Conservation (phyloP, 2,113 vertebrate species). For the Aldabrachelys gigantea region DNA sequence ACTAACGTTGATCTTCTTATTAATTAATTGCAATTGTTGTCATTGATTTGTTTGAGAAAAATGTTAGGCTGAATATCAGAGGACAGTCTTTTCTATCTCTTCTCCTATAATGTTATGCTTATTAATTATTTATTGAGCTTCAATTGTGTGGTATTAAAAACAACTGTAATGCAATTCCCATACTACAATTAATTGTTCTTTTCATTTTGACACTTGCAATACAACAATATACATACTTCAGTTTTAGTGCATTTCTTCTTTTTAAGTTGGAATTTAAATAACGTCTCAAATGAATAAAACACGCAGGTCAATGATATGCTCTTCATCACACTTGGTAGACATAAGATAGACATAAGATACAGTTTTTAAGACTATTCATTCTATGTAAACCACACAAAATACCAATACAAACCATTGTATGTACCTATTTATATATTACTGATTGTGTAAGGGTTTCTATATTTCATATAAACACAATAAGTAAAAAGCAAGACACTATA, state of each 20-base stretch:
- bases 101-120: not conserved
- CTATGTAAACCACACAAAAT: not conserved
- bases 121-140: slow-evolving; percentile 33
- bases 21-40: slow-evolving; percentile 14
- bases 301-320: not conserved
- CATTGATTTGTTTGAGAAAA: not conserved
- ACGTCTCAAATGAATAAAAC: slow-evolving; percentile 44
- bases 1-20: not conserved
- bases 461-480: not conserved
- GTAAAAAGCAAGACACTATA: not conserved
- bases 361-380: slow-evolving; percentile 42
- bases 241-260: slow-evolving; percentile 29
- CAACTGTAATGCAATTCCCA: slow-evolving; percentile 46
- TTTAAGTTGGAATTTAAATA: slow-evolving; percentile 60
- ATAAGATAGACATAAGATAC: slow-evolving; percentile 1
- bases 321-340: slow-evolving; percentile 42
- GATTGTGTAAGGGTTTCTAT: not conserved
- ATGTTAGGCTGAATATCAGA: not conserved
- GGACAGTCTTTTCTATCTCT: slow-evolving; percentile 2
- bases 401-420: not conserved
- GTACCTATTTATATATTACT: not conserved
- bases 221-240: not conserved
- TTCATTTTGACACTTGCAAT: not conserved
- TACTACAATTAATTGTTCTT: slow-evolving; percentile 51
- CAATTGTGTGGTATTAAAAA: slow-evolving; percentile 21